phyloP scores from a whole-genome alignment of 1,140 invertebrate species.

The Ostrea edulis region DNA sequence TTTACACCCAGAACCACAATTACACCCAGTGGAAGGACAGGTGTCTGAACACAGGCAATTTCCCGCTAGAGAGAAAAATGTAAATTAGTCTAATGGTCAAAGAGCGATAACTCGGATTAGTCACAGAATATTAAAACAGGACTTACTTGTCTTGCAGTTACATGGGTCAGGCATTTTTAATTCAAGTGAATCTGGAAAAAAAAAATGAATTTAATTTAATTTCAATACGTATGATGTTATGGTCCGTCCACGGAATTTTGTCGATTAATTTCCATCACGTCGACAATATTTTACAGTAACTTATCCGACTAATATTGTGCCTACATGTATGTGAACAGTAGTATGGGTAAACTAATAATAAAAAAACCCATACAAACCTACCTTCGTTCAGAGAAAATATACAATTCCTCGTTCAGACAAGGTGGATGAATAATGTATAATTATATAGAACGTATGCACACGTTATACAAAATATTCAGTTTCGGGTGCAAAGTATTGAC shows the following conservation, averaged over 20 bases:
- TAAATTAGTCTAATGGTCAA: background rate
- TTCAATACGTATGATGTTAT: too few species aligned
- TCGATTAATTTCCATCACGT: too few species aligned
- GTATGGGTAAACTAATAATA: too few species aligned
- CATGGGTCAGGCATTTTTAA: background rate
- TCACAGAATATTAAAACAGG: background rate
- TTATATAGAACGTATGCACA: background rate
- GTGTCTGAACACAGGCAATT: background rate
- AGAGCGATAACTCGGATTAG: background rate
- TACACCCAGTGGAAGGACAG: background rate
- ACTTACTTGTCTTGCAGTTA: background rate
- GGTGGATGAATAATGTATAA: conserved; percentile 12
- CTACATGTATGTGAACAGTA: too few species aligned
- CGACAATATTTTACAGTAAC: too few species aligned
- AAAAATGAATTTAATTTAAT: background rate
- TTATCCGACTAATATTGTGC: too few species aligned
- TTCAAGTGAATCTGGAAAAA: background rate
- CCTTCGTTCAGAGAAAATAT: background rate
- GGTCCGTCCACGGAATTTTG: too few species aligned
- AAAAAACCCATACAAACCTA: background rate
- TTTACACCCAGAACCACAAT: background rate
- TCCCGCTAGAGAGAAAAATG: background rate
- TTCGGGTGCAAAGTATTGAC: background rate
- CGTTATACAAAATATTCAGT: background rate
- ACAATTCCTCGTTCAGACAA: background rate